phyloP scores from a whole-genome alignment of 2,888 invertebrate genomes.

The Griposia aprilina region DNA sequence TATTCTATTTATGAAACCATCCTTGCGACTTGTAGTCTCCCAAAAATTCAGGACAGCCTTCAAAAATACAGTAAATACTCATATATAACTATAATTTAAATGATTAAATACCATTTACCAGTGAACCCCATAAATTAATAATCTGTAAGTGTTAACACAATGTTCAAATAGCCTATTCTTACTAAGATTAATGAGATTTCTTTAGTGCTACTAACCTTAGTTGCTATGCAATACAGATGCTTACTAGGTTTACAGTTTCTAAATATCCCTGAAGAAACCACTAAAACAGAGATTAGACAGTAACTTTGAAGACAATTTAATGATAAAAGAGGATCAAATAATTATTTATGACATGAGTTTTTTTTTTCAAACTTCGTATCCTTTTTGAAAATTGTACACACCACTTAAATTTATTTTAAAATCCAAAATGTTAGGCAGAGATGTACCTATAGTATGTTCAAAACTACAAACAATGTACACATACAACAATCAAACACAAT shows the following conservation, averaged over 20 bases:
- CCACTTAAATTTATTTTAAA: too few species aligned
- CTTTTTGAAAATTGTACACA: too few species aligned
- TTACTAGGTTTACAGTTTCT: neutral
- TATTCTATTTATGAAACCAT: neutral
- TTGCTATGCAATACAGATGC: neutral
- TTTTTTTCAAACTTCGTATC: too few species aligned
- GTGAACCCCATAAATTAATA: neutral
- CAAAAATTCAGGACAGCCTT: neutral
- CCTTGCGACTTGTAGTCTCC: neutral
- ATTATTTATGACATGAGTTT: neutral
- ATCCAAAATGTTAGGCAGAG: too few species aligned
- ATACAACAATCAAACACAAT: too few species aligned
- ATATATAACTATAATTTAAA: neutral
- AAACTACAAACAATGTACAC: too few species aligned
- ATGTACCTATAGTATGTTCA: too few species aligned
- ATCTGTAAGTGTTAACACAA: neutral
- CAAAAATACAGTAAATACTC: neutral
- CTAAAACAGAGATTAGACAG: neutral
- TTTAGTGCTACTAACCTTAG: neutral
- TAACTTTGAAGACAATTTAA: neutral
- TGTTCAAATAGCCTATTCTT: slow-evolving; percentile 2
- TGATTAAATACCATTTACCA: neutral
- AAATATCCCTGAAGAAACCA: neutral
- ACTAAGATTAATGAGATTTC: neutral
- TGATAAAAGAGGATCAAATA: neutral